Evolutionary conservation across 1,140 invertebrate genomes (phyloP), one percentile per base, ranked within the genome.

Genomic region (Sarcophaga bullata): DNA sequence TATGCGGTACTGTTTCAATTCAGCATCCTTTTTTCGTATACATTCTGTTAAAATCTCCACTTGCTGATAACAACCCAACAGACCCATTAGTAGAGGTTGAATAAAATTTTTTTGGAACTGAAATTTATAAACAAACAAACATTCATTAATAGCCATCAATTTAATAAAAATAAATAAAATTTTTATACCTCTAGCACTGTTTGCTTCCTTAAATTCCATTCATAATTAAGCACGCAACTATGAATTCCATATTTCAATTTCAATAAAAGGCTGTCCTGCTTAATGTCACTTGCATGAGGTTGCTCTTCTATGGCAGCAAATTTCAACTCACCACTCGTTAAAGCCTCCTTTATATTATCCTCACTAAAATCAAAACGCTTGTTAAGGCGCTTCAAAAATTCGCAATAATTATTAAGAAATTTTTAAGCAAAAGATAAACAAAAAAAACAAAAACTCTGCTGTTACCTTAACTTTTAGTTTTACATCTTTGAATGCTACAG

Each of bases 11-110:
- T 90, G 88, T 5, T 84, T 82, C 0, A 90, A 62, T 80, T 90
- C 88, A 0, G 78, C 52, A 73, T 90, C 88, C 81, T 90, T 90
- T 47, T 85, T 84, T 1, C 48, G 54, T 6, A 88, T 8, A n/a
- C 83, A n/a, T 0, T 85, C 73, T 1, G 82, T 47, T 48, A 86
- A 46, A 4, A 82, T 25, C 9, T 52, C 73, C 0, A 82, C 17
- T 81, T 82, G 48, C 15, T 54, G 82, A 4, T 37, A 72, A 4
- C 86, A 80, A 54, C 73, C 68, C 4, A 48, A 9, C 19, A 84
- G 17, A 17, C 68, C 17, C 25, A 6, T 17, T 9, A 48, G 54
- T 10, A 6, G 49, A 25, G 73, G 47, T 3, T 19, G 75, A 17
- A 13, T 73, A 25, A 46, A 84, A 17, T 3, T 54, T 15, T 19